These are phyloP conservation scores for Anguilla pacifica DNA, from an alignment of 2,797 vertebrate species.

Conservation along the genomic window DNA sequence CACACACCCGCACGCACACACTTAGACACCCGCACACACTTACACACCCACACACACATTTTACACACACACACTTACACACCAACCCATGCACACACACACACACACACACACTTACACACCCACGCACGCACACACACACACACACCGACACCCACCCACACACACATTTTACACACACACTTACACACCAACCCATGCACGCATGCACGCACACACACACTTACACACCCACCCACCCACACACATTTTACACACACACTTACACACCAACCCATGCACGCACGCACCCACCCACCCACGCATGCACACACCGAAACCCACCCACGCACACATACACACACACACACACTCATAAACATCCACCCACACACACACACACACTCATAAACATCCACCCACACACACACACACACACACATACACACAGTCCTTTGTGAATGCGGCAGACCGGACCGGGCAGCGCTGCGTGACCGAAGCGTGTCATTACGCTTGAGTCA, in stretches of 20 bases:
- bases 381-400: conserved; percentile 23
- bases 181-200: no score
- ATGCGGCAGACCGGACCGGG: background rate
- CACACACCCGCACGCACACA: background rate
- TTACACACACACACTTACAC: conserved; percentile 26
- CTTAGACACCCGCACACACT: background rate
- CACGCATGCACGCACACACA: no score
- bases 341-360: conserved; percentile 34
- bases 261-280: no score
- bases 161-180: no score
- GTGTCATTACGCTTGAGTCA: conserved; percentile 35
- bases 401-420: background rate
- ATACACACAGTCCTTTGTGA: background rate
- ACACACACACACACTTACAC: no score
- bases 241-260: no score
- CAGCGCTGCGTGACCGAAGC: background rate
- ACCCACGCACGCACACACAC: conserved; percentile 18
- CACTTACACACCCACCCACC: no score
- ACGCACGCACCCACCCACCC: no score
- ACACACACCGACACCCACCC: conserved; percentile 34
- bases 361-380: conserved; percentile 41
- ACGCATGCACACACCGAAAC: no score
- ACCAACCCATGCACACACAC: no score
- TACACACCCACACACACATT: conserved; percentile 16
- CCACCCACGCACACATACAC: conserved; percentile 20